Base-by-base conservation (phyloP, 2,113 vertebrate species). In the Alectura lathami region DNA sequence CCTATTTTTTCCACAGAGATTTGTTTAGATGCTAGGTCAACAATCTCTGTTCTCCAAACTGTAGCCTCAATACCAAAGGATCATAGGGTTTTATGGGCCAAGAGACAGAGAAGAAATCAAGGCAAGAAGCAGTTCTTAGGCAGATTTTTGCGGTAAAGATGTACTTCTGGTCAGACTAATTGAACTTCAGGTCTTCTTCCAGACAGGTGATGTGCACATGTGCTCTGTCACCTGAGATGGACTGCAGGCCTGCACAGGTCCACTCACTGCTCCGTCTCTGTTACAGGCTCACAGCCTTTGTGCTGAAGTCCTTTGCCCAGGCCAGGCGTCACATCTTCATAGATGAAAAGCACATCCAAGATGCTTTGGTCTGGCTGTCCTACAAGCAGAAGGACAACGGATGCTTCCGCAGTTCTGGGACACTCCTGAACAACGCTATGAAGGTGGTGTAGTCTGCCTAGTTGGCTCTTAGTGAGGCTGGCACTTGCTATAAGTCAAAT, bases 281-380 rank as follows among this genome's bases (percentile, higher is more conserved):
- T 36, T 60, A 16, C 84, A 98, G 98, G 98, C 96, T 98, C 60
- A 98, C 98, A 2, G 98, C 98, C 17, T 98, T 98, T 86, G 97
- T 98, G 40, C 93, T 98, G 83, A 98, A 98, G 97, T 96, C 94
- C 32, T 98, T 98, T 66, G 96, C 96, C 17, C 97, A 93, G 82
- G 96, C 98, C 63, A 90, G 51, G 43, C 13, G 2, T 47, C 60
- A 96, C 8, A 97, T 98, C 91, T 98, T 96, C 93, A 97, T 98
- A 27, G 96, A 98, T 3, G 93, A 97, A 59, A 50, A 21, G 17
- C 92, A 98, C 40, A 96, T 98, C 53, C 94, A 53, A 5, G 80
- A 97, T 30, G 93, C 97, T 50, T 92, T 96, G 74, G 2, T 4
- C 36, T 97, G 97, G 96, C 95, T 99, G 15, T 54, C 94, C 17